These are phyloP conservation scores for Coregonus clupeaformis DNA, from an alignment of 2,113 vertebrate genomes.

Conservation along the genomic window DNA sequence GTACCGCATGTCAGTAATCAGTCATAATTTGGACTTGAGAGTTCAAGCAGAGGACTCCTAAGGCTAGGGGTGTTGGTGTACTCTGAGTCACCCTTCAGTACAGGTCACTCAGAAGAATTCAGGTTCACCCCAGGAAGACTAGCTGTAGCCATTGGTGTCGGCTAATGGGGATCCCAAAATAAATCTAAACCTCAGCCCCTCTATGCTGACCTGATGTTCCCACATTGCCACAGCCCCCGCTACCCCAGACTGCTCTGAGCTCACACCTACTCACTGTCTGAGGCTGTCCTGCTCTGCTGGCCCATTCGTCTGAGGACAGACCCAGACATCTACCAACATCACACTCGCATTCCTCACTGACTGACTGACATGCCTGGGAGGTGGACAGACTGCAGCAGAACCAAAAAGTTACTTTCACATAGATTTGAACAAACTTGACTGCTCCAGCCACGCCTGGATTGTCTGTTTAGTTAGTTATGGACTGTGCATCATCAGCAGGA, in stretches of 20 bases:
- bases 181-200: no score
- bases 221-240: no score
- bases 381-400: constrained; percentile 29
- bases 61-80: no score
- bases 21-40: no score
- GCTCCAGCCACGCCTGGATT: constrained; percentile 37
- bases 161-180: no score
- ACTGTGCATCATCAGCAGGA: constrained; percentile 4
- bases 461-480: constrained; percentile 54
- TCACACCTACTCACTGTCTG: background rate
- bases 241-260: background rate
- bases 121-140: no score
- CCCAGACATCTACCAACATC: constrained; percentile 44
- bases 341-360: constrained; percentile 55
- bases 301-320: constrained; percentile 28
- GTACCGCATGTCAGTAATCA: no score
- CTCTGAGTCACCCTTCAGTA: no score
- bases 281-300: background rate
- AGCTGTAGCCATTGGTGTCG: no score
- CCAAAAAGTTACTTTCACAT: constrained; percentile 20
- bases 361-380: constrained; percentile 55
- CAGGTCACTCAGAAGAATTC: no score
- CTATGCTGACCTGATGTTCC: no score
- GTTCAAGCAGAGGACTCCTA: no score
- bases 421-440: constrained; percentile 46